Conservation (phyloP, 2,113 vertebrate species). For the Sitta europaea region DNA sequence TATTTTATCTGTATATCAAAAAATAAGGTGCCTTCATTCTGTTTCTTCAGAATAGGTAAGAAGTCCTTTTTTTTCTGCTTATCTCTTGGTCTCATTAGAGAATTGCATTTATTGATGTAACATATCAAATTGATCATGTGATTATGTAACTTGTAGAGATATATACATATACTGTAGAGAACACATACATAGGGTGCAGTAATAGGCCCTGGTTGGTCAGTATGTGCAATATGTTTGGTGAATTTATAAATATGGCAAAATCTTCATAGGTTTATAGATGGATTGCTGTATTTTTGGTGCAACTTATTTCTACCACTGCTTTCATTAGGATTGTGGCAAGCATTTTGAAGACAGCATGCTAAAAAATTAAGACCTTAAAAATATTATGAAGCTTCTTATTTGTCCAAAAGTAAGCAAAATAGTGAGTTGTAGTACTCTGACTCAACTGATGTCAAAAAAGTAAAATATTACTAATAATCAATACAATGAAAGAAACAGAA, state of each 20-base stretch:
- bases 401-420: not conserved
- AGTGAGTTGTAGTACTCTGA: not conserved
- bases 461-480: not conserved
- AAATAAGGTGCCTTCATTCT: not conserved
- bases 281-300: not conserved
- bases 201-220: not conserved
- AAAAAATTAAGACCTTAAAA: not conserved
- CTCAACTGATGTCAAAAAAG: not conserved
- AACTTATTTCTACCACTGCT: not conserved
- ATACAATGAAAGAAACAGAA: not conserved
- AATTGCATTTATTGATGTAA: not conserved
- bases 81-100: not conserved
- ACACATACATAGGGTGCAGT: not conserved
- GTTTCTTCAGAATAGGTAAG: not conserved
- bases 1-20: not conserved
- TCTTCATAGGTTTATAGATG: not conserved
- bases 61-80: not conserved
- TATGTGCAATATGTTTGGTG: not conserved
- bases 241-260: not conserved
- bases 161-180: not conserved
- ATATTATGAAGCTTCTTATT: not conserved
- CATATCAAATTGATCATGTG: not conserved
- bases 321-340: not conserved
- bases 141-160: not conserved
- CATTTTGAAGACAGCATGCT: not conserved